Evolutionary conservation across 2,113 vertebrate genomes (phyloP), one percentile per base, ranked within the genome.

Genomic region (Pteropus alecto): DNA sequence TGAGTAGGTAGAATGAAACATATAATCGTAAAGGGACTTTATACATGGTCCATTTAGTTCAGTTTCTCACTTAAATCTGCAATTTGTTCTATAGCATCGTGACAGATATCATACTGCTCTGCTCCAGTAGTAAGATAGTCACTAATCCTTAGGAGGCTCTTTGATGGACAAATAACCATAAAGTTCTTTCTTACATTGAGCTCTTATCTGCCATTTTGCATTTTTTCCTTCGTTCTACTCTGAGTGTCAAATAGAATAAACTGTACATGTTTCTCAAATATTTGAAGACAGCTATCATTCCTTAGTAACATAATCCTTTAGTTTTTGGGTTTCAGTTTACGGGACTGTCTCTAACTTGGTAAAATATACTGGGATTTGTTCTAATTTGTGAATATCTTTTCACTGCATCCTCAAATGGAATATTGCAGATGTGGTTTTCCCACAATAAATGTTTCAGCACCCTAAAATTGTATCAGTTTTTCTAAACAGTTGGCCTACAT

Each of bases 361-460:
- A 43, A 93, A 84, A 74, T 28, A 84, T 6, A 38, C n/a, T 28
- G 70, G 83, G 51, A 74, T 73, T 91, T 91, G 35, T 51, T 74
- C 48, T 96, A 81, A 74, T 65, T 88, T 88, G 51, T 63, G 35
- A 86, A 30, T 58, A 81, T n/a, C 43, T n/a, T 91, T 85, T 86
- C 38, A 89, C 8, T 63, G 54, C 22, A 76, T 54, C 30, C 18
- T 94, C 21, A 79, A 68, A 81, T 43, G 21, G 83, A 58, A 68
- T 79, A 77, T 33, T 93, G 43, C 21, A 87, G 26, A 74, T 41
- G 30, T 81, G 12, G 30, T 63, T 68, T 76, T 15, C 28, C 38
- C 15, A 87, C 30, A 33, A 88, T 51, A 21, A 26, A 90, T 76
- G 92, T 68, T 93, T 94, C 8, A 56, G 21, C 30, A 65, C 8